phyloP scores from a whole-genome alignment of 2,113 vertebrate species.

The Steatornis caripensis region DNA sequence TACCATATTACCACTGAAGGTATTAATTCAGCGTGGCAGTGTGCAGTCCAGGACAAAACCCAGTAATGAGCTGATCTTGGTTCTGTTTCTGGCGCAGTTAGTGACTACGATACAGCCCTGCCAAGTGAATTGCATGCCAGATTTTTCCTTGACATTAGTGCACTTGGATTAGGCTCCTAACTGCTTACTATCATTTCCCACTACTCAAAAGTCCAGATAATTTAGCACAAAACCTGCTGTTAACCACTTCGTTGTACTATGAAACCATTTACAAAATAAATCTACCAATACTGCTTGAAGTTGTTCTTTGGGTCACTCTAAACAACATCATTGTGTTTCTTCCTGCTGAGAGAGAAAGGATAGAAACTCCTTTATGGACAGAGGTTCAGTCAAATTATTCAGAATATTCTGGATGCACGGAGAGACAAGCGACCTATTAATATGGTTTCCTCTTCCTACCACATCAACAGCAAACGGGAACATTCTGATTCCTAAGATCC shows the following conservation, averaged over 20 bases:
- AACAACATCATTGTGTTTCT: rapidly evolving
- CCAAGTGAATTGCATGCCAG: not conserved
- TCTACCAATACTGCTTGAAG: not conserved
- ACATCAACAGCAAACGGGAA: not conserved
- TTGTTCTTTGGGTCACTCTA: not conserved
- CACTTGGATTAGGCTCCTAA: not conserved
- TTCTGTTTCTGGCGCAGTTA: not conserved
- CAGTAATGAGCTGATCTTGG: not conserved
- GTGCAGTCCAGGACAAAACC: not conserved
- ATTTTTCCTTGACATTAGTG: not conserved
- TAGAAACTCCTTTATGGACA: not conserved
- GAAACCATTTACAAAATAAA: not conserved
- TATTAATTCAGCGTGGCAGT: not conserved
- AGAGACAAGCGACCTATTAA: rapidly evolving
- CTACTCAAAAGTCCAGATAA: not conserved
- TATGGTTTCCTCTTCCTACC: not conserved
- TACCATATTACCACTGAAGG: not conserved
- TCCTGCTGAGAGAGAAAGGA: not conserved
- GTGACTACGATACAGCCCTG: not conserved
- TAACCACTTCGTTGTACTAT: not conserved
- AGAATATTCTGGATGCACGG: not conserved
- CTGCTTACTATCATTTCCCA: not conserved
- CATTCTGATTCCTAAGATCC: not conserved
- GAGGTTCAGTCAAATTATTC: not conserved
- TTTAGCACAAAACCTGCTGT: not conserved